Percentiles rank a stretch among this genome's conserved stretches.
phyloP scores from a whole-genome alignment of 2,888 invertebrate genomes.

The Idaea biselata region DNA sequence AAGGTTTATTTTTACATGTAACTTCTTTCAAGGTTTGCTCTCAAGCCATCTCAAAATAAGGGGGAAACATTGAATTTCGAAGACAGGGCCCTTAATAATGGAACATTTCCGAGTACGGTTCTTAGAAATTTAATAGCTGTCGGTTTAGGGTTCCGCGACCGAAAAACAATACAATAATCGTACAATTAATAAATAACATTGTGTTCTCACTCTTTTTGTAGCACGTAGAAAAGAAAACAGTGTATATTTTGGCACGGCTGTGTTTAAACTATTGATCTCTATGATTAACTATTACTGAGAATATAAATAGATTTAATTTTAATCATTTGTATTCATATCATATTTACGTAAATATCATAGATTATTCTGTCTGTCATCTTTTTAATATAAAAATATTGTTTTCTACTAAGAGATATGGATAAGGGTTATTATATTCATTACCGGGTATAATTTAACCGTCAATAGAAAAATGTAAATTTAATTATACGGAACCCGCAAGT shows the following conservation, averaged over 20 bases:
- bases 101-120: too few species aligned
- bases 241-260: constrained; percentile 63
- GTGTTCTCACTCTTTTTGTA: constrained; percentile 7
- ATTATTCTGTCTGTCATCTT: background rate
- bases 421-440: background rate
- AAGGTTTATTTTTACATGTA: too few species aligned
- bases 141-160: background rate
- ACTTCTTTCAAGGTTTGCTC: too few species aligned
- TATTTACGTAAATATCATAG: background rate
- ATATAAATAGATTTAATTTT: constrained; percentile 34
- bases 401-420: background rate
- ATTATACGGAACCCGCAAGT: background rate
- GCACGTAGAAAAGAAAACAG: constrained; percentile 15
- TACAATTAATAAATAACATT: background rate
- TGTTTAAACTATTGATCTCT: constrained; percentile 35
- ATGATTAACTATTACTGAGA: constrained; percentile 30
- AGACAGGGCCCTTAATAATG: too few species aligned
- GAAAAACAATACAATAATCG: background rate
- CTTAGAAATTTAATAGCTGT: background rate
- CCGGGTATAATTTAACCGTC: too few species aligned
- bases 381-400: background rate
- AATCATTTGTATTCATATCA: background rate
- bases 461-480: background rate
- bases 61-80: too few species aligned
- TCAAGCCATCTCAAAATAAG: too few species aligned